A percentile compares a stretch with the other conserved stretches of the same genome.
These are phyloP conservation scores for Hystrix cristata DNA, from an alignment of 2,113 vertebrate species.

Conservation along the genomic window DNA sequence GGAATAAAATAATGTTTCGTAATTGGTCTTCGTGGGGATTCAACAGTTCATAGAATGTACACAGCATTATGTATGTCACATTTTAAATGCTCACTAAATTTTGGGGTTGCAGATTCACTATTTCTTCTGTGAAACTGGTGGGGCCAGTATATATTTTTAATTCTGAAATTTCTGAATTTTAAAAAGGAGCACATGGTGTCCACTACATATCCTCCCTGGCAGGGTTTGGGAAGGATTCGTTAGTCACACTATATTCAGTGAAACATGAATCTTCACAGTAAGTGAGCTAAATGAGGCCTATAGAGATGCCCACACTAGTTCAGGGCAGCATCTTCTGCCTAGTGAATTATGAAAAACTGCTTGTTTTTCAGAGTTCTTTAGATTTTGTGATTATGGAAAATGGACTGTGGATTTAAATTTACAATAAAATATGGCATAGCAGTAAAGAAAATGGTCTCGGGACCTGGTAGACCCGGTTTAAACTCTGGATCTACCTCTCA, in stretches of 20 bases:
- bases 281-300: background rate
- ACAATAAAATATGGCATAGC: background rate
- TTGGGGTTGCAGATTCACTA: background rate
- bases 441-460: background rate
- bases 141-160: background rate
- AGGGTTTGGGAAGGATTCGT: background rate
- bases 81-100: background rate
- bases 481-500: background rate
- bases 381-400: background rate
- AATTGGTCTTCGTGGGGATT: background rate
- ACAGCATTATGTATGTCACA: background rate
- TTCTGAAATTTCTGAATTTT: background rate
- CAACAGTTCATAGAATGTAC: background rate
- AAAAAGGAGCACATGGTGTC: background rate
- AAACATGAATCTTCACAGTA: background rate
- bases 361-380: background rate
- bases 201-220: too few relatives aligned
- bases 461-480: background rate
- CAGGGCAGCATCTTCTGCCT: background rate
- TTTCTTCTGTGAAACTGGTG: background rate
- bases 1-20: background rate
- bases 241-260: background rate
- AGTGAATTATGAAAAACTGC: background rate
- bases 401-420: background rate
- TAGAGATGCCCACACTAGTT: background rate